Conservation (phyloP, 2,113 vertebrate species). For the Otis tarda region DNA sequence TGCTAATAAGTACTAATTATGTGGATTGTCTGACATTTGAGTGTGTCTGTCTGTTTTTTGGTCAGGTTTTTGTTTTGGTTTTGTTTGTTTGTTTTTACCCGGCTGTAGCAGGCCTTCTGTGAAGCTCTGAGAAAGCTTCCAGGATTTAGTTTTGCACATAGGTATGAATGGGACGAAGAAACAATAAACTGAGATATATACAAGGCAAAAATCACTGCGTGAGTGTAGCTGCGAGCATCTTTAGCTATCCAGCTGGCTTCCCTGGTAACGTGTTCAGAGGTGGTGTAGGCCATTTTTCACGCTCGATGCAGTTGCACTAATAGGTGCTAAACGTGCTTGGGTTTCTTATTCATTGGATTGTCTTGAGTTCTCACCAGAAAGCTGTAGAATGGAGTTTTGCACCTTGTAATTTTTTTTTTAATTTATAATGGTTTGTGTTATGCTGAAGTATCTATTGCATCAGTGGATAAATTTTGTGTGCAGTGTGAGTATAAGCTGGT, state of each 20-base stretch:
- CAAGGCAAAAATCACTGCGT: constrained; percentile 28
- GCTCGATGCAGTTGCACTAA: constrained; percentile 61
- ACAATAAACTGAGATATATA: constrained; percentile 44
- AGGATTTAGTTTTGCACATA: constrained; percentile 69
- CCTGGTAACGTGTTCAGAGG: neutral
- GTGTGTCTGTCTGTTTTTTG: constrained; percentile 12
- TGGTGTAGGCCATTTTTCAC: constrained; percentile 25
- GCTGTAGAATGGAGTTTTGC: constrained; percentile 79
- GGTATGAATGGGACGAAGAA: constrained; percentile 59
- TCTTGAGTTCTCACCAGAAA: constrained; percentile 71
- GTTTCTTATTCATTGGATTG: constrained; percentile 51
- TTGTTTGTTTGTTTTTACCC: constrained; percentile 8
- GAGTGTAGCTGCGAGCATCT: constrained; percentile 43
- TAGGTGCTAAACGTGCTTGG: constrained; percentile 71
- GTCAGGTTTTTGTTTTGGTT: neutral
- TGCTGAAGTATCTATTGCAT: constrained; percentile 75
- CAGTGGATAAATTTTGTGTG: constrained; percentile 64
- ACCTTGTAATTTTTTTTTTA: constrained; percentile 78
- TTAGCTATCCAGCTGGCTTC: neutral
- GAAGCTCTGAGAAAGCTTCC: constrained; percentile 35
- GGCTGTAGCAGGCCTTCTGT: constrained; percentile 39
- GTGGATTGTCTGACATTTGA: constrained; percentile 46
- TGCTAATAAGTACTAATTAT: constrained; percentile 13
- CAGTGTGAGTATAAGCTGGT: constrained; percentile 73
- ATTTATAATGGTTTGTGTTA: constrained; percentile 83